Conservation (phyloP, 2,797 vertebrate species). For the Trichosurus vulpecula region DNA sequence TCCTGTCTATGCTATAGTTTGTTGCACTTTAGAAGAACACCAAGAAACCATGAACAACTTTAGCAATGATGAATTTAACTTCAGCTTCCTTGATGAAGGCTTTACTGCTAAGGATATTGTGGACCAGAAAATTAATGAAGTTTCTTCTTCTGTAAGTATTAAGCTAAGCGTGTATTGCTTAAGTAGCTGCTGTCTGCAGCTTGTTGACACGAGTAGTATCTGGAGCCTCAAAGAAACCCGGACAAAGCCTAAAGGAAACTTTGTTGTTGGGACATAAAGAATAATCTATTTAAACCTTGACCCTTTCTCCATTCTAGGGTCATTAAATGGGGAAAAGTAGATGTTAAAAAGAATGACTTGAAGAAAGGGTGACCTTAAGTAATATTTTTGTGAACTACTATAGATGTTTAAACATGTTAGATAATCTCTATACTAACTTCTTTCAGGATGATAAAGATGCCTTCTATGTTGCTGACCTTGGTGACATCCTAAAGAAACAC, state of each 20-base stretch:
- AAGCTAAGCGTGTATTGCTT: neutral
- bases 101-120: slow-evolving; percentile 95
- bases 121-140: slow-evolving; percentile 97
- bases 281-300: neutral
- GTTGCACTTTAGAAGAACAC: slow-evolving; percentile 72
- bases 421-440: neutral
- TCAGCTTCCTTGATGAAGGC: slow-evolving; percentile 95
- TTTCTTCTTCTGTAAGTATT: slow-evolving; percentile 91
- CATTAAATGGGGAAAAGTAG: neutral
- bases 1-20: slow-evolving; percentile 79
- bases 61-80: slow-evolving; percentile 88
- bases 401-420: neutral
- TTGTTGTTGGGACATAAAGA: neutral
- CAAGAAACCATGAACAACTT: slow-evolving; percentile 86
- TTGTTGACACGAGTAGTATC: neutral
- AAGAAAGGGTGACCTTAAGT: neutral
- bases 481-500: slow-evolving; percentile 96
- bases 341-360: neutral
- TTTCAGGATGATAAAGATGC: slow-evolving; percentile 96
- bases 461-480: slow-evolving; percentile 97
- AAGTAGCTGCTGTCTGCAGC: neutral
- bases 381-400: fast-evolving
- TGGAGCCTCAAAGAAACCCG: neutral
- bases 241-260: neutral
- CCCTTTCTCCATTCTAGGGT: neutral